Conservation (phyloP, 2,113 vertebrate species). For the Dendropsophus ebraccatus region DNA sequence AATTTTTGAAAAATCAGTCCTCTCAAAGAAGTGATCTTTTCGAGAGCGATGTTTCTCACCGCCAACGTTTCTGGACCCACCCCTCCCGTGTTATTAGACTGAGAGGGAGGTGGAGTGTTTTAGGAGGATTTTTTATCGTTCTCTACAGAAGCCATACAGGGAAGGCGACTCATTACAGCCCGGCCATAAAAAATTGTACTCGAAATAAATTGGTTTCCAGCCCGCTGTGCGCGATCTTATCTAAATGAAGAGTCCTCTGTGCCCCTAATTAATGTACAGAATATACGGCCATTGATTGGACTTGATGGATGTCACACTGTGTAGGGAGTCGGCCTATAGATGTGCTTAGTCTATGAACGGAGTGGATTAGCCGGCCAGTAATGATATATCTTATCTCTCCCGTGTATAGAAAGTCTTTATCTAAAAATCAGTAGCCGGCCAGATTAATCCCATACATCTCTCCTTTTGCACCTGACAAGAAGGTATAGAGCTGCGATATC, state of each 20-base stretch:
- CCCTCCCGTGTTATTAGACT: no score
- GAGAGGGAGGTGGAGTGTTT: neutral
- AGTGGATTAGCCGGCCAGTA: neutral
- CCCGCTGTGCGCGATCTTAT: neutral
- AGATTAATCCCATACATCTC: constrained; percentile 39
- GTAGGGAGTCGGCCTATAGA: neutral
- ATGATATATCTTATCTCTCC: constrained; percentile 16
- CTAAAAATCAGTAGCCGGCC: neutral
- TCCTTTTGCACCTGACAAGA: neutral
- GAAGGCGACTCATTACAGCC: neutral
- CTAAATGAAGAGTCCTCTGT: neutral
- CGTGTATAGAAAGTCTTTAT: constrained; percentile 9
- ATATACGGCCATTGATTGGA: constrained; percentile 1
- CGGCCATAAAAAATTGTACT: neutral
- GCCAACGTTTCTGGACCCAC: no score
- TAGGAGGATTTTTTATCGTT: neutral
- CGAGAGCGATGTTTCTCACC: no score
- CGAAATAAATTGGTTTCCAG: neutral
- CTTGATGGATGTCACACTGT: neutral
- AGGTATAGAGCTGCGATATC: neutral
- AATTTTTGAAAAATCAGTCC: neutral
- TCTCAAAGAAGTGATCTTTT: neutral
- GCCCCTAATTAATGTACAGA: constrained; percentile 23
- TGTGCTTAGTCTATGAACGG: neutral
- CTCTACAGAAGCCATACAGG: neutral